Conservation (phyloP, 2,888 invertebrate species). For the Leptura quadrifasciata region DNA sequence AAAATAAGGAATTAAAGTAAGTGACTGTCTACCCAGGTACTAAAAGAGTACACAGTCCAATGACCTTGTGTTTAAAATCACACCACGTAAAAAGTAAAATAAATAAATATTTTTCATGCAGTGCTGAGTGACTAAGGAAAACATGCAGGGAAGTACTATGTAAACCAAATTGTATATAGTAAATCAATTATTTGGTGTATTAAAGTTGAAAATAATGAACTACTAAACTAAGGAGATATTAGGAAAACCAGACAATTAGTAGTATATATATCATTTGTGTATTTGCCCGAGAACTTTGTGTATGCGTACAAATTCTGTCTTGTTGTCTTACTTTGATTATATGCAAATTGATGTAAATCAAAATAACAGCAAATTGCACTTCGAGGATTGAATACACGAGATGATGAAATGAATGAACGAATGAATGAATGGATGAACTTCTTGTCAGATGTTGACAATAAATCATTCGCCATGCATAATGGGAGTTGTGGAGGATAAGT, state of each 20-base stretch:
- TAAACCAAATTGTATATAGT: conserved; percentile 3
- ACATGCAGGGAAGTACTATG: conserved; percentile 5
- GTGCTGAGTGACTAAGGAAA: conserved; percentile 36
- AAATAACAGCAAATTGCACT: too few relatives aligned
- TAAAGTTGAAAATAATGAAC: not conserved
- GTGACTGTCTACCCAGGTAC: not conserved
- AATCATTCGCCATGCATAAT: too few relatives aligned
- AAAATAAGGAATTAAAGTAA: not conserved
- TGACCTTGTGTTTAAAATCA: conserved; percentile 35
- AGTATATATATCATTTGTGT: too few relatives aligned
- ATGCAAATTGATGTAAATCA: too few relatives aligned
- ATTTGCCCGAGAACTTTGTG: too few relatives aligned
- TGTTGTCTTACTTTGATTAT: too few relatives aligned
- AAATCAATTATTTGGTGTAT: not conserved
- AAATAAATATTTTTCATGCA: conserved; percentile 35
- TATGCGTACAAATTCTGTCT: too few relatives aligned
- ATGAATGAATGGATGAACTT: not conserved
- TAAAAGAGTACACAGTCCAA: conserved; percentile 21
- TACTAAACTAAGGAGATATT: not conserved
- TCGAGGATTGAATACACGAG: too few relatives aligned
- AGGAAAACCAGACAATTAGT: not conserved
- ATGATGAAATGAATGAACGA: too few relatives aligned
- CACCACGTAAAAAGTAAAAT: conserved; percentile 29
- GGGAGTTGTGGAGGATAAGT: too few relatives aligned
- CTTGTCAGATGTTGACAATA: too few relatives aligned